These are phyloP conservation scores for Cheirogaleus medius DNA, from an alignment of 2,113 vertebrate genomes.

Conservation along the genomic window DNA sequence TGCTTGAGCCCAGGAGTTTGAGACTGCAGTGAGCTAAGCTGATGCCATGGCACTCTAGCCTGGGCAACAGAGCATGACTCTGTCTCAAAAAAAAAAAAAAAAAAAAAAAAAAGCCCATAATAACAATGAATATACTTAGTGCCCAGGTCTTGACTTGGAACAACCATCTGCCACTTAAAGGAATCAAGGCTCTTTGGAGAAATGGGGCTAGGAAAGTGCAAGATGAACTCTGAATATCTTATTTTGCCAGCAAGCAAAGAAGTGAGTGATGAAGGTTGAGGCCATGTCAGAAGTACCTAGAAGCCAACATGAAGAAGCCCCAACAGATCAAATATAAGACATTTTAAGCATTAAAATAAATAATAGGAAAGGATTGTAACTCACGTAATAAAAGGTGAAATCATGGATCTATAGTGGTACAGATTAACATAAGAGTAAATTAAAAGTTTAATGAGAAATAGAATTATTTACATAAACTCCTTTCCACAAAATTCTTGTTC, in stretches of 20 bases:
- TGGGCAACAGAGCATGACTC: no score
- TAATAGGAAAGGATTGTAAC: not conserved
- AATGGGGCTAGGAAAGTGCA: not conserved
- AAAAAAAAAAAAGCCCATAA: not conserved
- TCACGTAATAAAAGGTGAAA: constrained; percentile 43
- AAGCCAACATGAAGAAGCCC: not conserved
- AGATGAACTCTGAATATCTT: not conserved
- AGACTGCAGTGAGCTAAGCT: no score
- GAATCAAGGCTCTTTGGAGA: not conserved
- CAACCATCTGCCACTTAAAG: not conserved
- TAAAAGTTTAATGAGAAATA: not conserved
- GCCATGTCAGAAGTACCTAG: not conserved
- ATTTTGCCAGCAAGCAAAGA: not conserved
- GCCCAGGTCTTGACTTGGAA: constrained; percentile 9
- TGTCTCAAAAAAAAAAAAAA: no score
- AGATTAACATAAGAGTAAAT: not conserved
- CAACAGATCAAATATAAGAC: not conserved
- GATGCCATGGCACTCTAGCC: no score
- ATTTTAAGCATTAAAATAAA: constrained; percentile 35
- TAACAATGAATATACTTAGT: not conserved
- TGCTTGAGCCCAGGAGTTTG: no score
- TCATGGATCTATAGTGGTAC: not conserved
- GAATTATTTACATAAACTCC: not conserved
- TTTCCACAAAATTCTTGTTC: constrained; percentile 20
- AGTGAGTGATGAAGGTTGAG: not conserved